Base-by-base conservation (phyloP, 2,888 invertebrate genomes). In the Apotomis turbidana region DNA sequence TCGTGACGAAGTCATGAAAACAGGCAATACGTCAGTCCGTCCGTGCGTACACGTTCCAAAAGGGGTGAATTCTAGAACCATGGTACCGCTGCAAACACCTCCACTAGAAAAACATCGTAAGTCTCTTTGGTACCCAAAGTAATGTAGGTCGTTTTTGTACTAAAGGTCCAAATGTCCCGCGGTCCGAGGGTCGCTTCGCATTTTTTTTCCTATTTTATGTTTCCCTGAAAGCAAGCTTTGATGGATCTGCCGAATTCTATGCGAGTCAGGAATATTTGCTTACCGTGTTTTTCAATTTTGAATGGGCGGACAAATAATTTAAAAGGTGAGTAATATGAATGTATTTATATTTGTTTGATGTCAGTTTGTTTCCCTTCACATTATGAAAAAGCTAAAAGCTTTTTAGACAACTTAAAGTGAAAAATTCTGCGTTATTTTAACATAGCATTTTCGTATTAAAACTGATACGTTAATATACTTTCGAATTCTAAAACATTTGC, bases 211-310 rank as follows among this genome's bases (percentile, higher is more conserved):
- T 83, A 84, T 41, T 86, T 86, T 83, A 73, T 78, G 71, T 74
- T 69, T 75, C 76, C 76, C 79, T 80, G 81, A 85, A 85, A 80
- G 79, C 78, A 78, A 79, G 79, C 79, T 81, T 81, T 80, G 76
- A 78, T 76, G 74, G 79, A 58, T 70, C 70, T 72, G 58, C 58
- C 71, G 78, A 77, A 81, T 85, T 84, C 78, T 79, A 80, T 81
- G 78, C 75, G 78, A 78, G 72, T 75, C 74, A 68, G 76, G 77
- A 78, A 77, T 83, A 81, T 86, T 83, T 81, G 78, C 78, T 77
- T 78, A 68, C 68, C 71, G 71, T 73, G 74, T 63, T 79, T 83
- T 81, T 76, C 74, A 72, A 77, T 78, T 79, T 77, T 71, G 69
- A 74, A 76, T 70, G 76, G 74, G 74, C 71, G 73, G 74, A 73